phyloP scores from a whole-genome alignment of 2,113 vertebrate genomes.

The Eonycteris spelaea region DNA sequence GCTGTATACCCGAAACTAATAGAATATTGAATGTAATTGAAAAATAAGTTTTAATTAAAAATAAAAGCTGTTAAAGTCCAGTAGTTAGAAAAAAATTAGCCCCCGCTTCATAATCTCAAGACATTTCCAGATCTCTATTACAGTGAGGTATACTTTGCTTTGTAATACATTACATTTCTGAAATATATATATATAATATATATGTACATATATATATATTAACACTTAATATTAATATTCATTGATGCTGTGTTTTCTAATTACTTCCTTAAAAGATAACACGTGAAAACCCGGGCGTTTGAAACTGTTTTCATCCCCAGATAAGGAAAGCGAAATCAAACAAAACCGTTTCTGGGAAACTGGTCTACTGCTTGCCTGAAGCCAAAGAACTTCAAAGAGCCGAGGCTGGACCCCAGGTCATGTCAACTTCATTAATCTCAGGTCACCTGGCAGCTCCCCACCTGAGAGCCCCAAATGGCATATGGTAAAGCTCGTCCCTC shows the following conservation, averaged over 20 bases:
- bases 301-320: neutral
- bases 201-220: too few species aligned
- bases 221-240: neutral
- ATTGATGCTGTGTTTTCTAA: neutral
- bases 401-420: neutral
- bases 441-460: neutral
- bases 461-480: neutral
- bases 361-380: neutral
- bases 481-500: neutral
- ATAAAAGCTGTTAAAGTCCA: neutral
- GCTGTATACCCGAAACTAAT: too few species aligned
- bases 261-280: neutral
- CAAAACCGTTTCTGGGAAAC: neutral
- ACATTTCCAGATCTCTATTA: neutral
- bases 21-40: too few species aligned
- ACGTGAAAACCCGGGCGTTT: neutral
- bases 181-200: neutral
- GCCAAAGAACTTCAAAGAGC: constrained; percentile 3
- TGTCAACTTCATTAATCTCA: neutral
- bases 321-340: neutral
- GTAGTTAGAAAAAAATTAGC: neutral
- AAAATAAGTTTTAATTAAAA: too few species aligned
- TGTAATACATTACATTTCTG: neutral
- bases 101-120: neutral
- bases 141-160: neutral